Evolutionary conservation across 2,888 invertebrate species (phyloP).

Genomic region (Dascillus cervinus): DNA sequence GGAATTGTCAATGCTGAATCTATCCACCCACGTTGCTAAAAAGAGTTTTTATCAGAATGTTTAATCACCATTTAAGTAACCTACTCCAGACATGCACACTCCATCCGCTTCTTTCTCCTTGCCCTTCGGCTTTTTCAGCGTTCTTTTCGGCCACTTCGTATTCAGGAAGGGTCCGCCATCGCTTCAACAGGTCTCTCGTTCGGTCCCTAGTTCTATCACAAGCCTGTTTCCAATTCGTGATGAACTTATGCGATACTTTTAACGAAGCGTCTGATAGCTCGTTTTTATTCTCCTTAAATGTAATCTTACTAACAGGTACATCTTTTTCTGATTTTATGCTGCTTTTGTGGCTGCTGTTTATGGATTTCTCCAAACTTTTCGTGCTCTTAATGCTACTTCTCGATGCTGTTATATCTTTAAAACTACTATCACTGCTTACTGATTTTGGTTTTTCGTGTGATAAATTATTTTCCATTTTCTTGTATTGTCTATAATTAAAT

Average conservation of each 20-base stretch:
- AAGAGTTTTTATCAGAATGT: slow-evolving; percentile 6
- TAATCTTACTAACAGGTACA: slow-evolving; percentile 34
- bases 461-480: no score
- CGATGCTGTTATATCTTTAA: slow-evolving; percentile 33
- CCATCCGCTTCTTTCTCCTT: slow-evolving; percentile 56
- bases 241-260: slow-evolving; percentile 62
- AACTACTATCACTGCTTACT: slow-evolving; percentile 32
- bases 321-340: slow-evolving; percentile 38
- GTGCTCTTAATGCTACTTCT: slow-evolving; percentile 37
- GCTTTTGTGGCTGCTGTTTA: slow-evolving; percentile 30
- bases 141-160: slow-evolving; percentile 42
- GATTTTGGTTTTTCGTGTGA: slow-evolving; percentile 29
- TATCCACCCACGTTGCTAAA: slow-evolving; percentile 67
- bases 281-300: slow-evolving; percentile 13
- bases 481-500: no score
- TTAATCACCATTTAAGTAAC: slow-evolving; percentile 27
- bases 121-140: slow-evolving; percentile 34
- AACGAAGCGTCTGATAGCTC: slow-evolving; percentile 39
- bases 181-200: slow-evolving; percentile 63
- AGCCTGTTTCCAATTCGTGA: slow-evolving; percentile 66
- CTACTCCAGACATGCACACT: slow-evolving; percentile 72
- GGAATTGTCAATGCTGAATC: slow-evolving; percentile 59
- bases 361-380: slow-evolving; percentile 37
- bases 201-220: slow-evolving; percentile 69
- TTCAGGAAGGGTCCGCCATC: slow-evolving; percentile 62